Base-by-base conservation (phyloP, 2,888 invertebrate species). In the Miltochrista miniata region DNA sequence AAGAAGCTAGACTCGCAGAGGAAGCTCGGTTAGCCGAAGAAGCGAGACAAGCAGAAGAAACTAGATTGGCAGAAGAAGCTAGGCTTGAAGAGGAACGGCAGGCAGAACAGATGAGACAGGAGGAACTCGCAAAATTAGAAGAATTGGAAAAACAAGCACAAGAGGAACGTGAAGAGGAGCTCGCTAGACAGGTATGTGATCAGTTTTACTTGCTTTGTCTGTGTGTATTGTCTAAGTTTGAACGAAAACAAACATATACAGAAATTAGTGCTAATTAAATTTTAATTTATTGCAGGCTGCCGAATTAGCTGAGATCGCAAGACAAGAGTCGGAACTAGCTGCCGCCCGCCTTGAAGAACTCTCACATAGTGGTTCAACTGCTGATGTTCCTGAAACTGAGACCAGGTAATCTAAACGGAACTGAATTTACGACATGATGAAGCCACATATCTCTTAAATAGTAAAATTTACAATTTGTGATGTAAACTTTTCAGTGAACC, bases 251-350 rank as follows among this genome's bases (percentile, higher is more conserved):
- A 24, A 42, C 30, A 11, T 14, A 30, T 14, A 7, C 10, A 24
- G 2, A 11, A 9, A 40, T 30, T 13, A 5, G 12, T 9, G 7
- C 4, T 11, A 29, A 30, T 18, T 12, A 42, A 3, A 5, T 14
- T 1, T 38, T 31, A 31, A 31, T 33, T 39, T 9, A 56, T 61
- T 63, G 3, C 83, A 94, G 92, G 95, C 95, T 58, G 94, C 94
- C 41, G 95, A 95, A 81, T 79, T 95, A 68, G 94, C 94, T 0
- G 95, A 95, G 77, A 93, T 93, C 37, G 93, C 93, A 5, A 90
- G 87, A 79, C 93, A 87, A 83, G 93, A 92, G 70, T 94, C 93
- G 1, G 92, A 92, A 70, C 78, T 93, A 51, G 93, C 93, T 14
- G 94, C 93, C 54, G 90, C 93, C 9, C 92, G 93, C n/a, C 89